A percentile compares a stretch with the other conserved stretches of the same genome.
Conservation (phyloP, 1,140 invertebrate genomes). For the Argopecten irradians region DNA sequence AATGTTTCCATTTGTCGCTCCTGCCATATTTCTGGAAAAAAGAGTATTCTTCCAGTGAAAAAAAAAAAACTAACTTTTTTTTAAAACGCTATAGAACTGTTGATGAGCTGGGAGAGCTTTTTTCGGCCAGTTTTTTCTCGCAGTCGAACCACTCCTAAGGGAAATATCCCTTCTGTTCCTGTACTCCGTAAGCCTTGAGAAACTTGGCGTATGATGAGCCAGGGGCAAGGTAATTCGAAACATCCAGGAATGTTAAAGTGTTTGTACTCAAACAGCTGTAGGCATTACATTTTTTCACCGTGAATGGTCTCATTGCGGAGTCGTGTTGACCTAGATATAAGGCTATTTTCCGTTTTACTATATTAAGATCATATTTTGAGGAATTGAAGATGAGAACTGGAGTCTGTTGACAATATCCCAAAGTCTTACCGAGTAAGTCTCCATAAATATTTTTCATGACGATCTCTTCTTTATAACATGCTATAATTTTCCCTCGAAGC, state of each 20-base stretch:
- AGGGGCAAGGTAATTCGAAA: conserved; percentile 42
- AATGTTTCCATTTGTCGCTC: conserved; percentile 43
- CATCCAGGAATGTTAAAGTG: conserved; percentile 47
- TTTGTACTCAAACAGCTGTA: conserved; percentile 38
- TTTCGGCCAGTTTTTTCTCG: conserved; percentile 30
- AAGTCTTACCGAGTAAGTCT: neutral
- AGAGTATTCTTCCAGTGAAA: conserved; percentile 47
- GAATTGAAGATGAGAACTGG: conserved; percentile 43
- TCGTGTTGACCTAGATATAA: conserved; percentile 31
- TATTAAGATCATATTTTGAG: conserved; percentile 45
- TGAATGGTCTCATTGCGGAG: neutral
- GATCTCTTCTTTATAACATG: neutral
- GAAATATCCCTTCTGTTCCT: conserved; percentile 51
- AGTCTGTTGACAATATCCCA: conserved; percentile 25
- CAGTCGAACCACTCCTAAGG: conserved; percentile 55
- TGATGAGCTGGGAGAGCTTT: conserved; percentile 20
- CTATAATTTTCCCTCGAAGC: neutral
- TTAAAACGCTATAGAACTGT: conserved; percentile 51
- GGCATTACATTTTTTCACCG: conserved; percentile 43
- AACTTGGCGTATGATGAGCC: conserved; percentile 41
- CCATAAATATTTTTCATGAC: neutral
- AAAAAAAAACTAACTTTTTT: conserved; percentile 43
- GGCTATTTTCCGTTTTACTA: conserved; percentile 24
- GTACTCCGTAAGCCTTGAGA: conserved; percentile 39
- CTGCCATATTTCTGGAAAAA: conserved; percentile 47